Evolutionary conservation across 2,888 invertebrate genomes (phyloP), one percentile per base, ranked within the genome.

Genomic region (Sesia bembeciformis): DNA sequence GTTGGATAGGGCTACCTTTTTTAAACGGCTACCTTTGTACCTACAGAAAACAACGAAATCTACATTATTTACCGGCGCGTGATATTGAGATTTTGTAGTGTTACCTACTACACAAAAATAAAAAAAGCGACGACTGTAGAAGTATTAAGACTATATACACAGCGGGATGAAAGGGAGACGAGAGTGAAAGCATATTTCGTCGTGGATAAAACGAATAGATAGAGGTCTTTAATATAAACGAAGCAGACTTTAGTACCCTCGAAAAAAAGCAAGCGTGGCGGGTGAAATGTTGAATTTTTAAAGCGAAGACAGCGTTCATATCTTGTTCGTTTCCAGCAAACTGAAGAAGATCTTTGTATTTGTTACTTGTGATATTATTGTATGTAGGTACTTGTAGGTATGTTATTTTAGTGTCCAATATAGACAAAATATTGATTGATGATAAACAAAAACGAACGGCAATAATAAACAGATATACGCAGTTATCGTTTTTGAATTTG

Each of bases 151-250:
- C 2, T 23, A 23, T 23, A 23, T 23, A 23, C 23, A 23, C 23
- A 23, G 2, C 23, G 23, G 62, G 67, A 78, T 79, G 81, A 81
- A 82, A 78, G 81, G 76, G 69, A 74, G 66, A 69, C 62, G 74
- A 84, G 75, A 84, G 82, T 82, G 79, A 84, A 83, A 86, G 79
- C 84, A 82, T 85, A 84, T 83, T 84, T 84, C 79, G 78, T 72
- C 75, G 63, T 68, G 80, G 86, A 87, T 87, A 85, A 86, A 87
- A 87, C 86, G 87, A 87, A 87, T 86, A 87, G 87, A 87, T 86
- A 87, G 87, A 87, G 87, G 84, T 87, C 85, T 86, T 87, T 87
- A 87, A 87, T 87, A 87, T 86, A 87, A 86, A 87, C 87, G 86
- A 86, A 86, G 87, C 84, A 82, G 86, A 81, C 85, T 87, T 85